phyloP scores from a whole-genome alignment of 2,113 vertebrate genomes.

The Thunnus maccoyii region DNA sequence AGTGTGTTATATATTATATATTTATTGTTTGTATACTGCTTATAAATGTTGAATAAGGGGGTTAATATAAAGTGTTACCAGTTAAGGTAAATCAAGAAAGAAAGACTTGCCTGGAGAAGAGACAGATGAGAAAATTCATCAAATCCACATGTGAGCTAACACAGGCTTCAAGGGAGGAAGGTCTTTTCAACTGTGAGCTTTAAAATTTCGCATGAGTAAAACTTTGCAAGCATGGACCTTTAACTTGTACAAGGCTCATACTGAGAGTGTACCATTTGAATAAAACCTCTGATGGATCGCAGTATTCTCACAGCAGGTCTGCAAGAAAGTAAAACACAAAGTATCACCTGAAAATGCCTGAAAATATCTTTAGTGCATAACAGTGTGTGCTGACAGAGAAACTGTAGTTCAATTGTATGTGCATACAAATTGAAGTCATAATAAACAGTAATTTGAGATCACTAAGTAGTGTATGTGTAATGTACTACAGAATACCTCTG shows the following conservation, averaged over 20 bases:
- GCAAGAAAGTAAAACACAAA: constrained; percentile 5
- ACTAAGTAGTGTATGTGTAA: constrained; percentile 40
- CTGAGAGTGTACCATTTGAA: no score
- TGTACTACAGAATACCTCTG: constrained; percentile 60
- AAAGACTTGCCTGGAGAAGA: no score
- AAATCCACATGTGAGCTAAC: no score
- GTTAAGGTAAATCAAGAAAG: no score
- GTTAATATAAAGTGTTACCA: no score
- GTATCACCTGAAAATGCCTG: neutral
- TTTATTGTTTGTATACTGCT: no score
- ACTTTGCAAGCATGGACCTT: neutral
- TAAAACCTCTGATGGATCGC: neutral
- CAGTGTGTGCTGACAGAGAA: neutral
- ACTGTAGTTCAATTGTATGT: neutral
- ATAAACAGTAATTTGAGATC: constrained; percentile 48
- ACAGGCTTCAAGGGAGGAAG: no score
- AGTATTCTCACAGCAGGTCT: neutral
- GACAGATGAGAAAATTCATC: no score
- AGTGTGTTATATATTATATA: no score
- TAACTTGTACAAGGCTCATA: neutral
- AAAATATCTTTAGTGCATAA: neutral
- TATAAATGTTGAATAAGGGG: no score
- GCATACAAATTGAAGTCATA: constrained; percentile 15
- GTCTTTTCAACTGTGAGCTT: neutral
- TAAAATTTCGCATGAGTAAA: no score